A percentile compares a stretch with the other conserved stretches of the same genome.
phyloP scores from a whole-genome alignment of 1,140 invertebrate genomes.

The Lasioglossum baleicum region DNA sequence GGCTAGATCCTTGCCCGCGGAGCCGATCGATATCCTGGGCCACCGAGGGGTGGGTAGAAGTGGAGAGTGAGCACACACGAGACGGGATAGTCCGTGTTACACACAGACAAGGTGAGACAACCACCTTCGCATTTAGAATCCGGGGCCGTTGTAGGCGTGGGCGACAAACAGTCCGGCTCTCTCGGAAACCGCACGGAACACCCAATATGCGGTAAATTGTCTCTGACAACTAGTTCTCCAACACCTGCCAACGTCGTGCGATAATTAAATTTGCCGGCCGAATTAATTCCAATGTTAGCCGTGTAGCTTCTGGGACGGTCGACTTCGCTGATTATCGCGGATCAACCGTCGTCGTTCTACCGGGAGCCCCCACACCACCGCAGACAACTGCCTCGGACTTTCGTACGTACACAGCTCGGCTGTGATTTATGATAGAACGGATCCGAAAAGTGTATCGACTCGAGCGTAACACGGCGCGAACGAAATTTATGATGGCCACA shows the following conservation, averaged over 20 bases:
- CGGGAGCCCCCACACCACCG: no score
- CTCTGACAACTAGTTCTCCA: constrained; percentile 46
- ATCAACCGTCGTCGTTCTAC: constrained; percentile 10
- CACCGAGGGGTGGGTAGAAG: not conserved
- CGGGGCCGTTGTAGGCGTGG: constrained; percentile 23
- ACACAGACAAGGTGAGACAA: constrained; percentile 12
- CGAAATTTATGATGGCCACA: not conserved
- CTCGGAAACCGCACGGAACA: constrained; percentile 33
- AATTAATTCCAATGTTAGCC: constrained; percentile 41
- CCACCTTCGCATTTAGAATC: constrained; percentile 38
- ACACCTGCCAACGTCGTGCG: constrained; percentile 38
- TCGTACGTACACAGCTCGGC: not conserved
- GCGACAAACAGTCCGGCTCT: constrained; percentile 31
- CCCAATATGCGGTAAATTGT: constrained; percentile 45
- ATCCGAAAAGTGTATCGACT: not conserved
- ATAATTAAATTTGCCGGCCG: constrained; percentile 47
- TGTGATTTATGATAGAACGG: not conserved
- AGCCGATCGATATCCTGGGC: constrained; percentile 35
- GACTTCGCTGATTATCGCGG: constrained; percentile 37
- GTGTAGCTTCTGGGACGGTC: constrained; percentile 29
- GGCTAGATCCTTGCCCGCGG: constrained; percentile 33
- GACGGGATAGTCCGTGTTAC: constrained; percentile 18
- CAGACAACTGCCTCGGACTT: not conserved
- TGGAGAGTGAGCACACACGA: no score
- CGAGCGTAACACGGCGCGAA: not conserved